A percentile compares a stretch with the other conserved stretches of the same genome.
These are phyloP conservation scores for Sebastes fasciatus DNA, from an alignment of 2,113 vertebrate genomes.

Conservation along the genomic window DNA sequence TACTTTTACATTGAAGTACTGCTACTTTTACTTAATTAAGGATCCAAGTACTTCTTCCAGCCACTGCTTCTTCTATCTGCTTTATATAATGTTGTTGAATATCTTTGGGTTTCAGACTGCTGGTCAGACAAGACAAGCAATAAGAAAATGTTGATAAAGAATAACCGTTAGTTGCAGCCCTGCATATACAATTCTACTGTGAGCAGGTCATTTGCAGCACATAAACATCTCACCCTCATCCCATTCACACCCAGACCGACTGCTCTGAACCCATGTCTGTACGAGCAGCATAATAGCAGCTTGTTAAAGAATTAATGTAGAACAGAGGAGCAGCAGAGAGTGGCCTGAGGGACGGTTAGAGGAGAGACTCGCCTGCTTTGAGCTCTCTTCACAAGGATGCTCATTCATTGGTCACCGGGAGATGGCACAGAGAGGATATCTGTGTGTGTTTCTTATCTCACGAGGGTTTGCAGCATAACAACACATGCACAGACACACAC, in stretches of 20 bases:
- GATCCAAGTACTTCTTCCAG: background rate
- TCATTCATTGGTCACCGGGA: slow-evolving; percentile 68
- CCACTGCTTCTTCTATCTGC: background rate
- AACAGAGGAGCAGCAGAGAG: slow-evolving; percentile 72
- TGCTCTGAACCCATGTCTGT: slow-evolving; percentile 24
- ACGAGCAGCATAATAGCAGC: slow-evolving; percentile 63
- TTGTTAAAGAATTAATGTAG: slow-evolving; percentile 73
- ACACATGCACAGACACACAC: background rate
- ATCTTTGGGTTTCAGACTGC: background rate
- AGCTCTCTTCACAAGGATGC: slow-evolving; percentile 72
- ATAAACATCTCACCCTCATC: slow-evolving; percentile 9
- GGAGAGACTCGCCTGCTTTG: slow-evolving; percentile 53
- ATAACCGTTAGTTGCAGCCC: background rate
- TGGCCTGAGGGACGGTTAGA: slow-evolving; percentile 64
- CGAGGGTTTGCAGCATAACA: slow-evolving; percentile 35
- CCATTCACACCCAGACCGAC: background rate
- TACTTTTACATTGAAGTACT: background rate
- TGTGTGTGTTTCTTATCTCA: slow-evolving; percentile 57
- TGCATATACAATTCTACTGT: background rate
- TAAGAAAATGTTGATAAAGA: background rate
- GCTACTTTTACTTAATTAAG: background rate
- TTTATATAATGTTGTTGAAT: background rate
- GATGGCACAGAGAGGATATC: slow-evolving; percentile 61
- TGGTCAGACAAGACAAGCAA: background rate
- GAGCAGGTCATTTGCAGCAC: background rate